Conservation (phyloP, 1,140 invertebrate genomes). For the Brachionus manjavacas region DNA sequence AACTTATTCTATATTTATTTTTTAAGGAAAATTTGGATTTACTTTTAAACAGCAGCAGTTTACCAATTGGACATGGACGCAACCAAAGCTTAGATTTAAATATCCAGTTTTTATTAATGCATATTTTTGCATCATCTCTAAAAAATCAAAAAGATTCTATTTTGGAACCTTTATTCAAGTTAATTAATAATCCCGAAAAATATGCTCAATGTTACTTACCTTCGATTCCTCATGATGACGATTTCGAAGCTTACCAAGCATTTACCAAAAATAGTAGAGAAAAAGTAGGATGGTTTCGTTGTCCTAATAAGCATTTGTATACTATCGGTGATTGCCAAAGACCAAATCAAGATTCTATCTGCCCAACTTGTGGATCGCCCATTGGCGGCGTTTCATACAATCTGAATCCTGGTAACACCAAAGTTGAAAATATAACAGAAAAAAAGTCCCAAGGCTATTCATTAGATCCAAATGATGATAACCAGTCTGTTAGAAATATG, state of each 20-base stretch:
- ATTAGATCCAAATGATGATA: neutral
- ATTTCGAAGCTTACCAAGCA: constrained; percentile 44
- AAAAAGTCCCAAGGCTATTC: neutral
- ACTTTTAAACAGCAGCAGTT: neutral
- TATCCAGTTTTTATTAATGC: constrained; percentile 16
- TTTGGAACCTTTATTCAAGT: neutral
- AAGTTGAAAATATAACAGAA: neutral
- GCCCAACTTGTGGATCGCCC: constrained; percentile 46
- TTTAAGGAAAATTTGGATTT: neutral
- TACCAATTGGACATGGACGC: neutral
- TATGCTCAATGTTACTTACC: constrained; percentile 33
- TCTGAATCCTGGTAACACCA: constrained; percentile 42
- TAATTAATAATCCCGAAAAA: neutral
- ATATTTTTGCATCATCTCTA: neutral
- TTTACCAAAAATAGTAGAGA: constrained; percentile 42
- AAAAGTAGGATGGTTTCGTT: constrained; percentile 45
- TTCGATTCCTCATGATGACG: constrained; percentile 44
- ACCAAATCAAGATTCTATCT: constrained; percentile 44
- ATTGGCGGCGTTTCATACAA: constrained; percentile 47
- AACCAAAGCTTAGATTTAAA: neutral
- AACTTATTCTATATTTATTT: neutral
- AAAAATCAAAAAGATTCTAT: neutral
- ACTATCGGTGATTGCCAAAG: constrained; percentile 50
- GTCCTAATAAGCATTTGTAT: constrained; percentile 52
- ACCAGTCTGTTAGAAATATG: neutral